Evolutionary conservation across 1,140 invertebrate genomes (phyloP).

Genomic region (Cyclina sinensis): DNA sequence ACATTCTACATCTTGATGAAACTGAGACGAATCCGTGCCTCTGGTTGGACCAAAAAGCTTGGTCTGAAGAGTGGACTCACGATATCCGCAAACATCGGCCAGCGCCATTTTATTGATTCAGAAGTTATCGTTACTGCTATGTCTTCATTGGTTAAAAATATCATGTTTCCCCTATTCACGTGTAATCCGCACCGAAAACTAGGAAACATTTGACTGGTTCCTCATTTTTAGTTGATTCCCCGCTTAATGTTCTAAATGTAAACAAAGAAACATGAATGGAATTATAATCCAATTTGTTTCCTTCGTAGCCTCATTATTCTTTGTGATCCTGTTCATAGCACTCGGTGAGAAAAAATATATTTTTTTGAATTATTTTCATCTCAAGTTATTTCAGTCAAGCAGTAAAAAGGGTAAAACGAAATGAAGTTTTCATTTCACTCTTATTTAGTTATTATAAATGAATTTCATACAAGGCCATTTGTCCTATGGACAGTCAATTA

Average conservation of each 20-base stretch:
- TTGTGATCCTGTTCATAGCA: slow-evolving; percentile 87
- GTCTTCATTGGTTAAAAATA: background rate
- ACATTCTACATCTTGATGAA: slow-evolving; percentile 73
- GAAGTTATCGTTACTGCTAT: background rate
- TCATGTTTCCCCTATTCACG: background rate
- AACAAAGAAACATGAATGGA: slow-evolving; percentile 86
- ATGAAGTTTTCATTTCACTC: too few species aligned
- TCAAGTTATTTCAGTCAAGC: too few species aligned
- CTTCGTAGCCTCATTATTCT: slow-evolving; percentile 86
- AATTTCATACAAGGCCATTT: too few species aligned
- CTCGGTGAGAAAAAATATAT: slow-evolving; percentile 87
- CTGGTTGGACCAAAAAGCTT: slow-evolving; percentile 53
- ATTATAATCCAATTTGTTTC: slow-evolving; percentile 87
- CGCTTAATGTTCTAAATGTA: background rate
- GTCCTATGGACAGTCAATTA: too few species aligned
- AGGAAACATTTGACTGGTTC: background rate
- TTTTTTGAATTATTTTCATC: too few species aligned
- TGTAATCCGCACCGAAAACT: background rate
- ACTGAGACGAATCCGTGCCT: slow-evolving; percentile 22
- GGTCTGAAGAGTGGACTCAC: slow-evolving; percentile 67
- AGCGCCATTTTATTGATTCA: slow-evolving; percentile 80
- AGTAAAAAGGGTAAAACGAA: too few species aligned
- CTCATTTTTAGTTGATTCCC: background rate
- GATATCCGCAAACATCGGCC: slow-evolving; percentile 82
- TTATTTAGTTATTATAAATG: too few species aligned